Base-by-base conservation (phyloP, 2,888 invertebrate genomes). In the Sialis fuliginosa region DNA sequence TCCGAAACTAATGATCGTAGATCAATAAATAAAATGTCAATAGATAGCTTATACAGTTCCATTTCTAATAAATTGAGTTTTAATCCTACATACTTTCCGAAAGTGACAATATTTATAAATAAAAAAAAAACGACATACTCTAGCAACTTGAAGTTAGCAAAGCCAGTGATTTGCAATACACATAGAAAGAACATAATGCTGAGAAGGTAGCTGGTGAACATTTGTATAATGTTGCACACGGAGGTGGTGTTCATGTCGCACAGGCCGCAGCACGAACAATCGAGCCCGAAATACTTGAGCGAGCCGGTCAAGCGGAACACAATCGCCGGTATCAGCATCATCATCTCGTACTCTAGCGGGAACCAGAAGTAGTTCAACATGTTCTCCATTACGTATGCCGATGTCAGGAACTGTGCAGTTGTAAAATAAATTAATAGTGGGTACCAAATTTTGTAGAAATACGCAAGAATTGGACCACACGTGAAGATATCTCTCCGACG, bases 321-420 rank as follows among this genome's bases (percentile, higher is more conserved):
- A n/a, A 58, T 33, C 48, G 52, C 53, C 0, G 57, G 55, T 6
- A 60, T 40, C 9, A 53, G 46, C 5, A 50, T 47, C 12, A 58
- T 50, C 13, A 57, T 45, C 4, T 49, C 53, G 5, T 52, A 50
- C 53, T 65, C 63, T 42, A 65, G 48, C 5, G 63, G 63, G 48
- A 60, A 60, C 65, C 64, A 65, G 49, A 65, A 64, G 42, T 62
- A 58, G 5, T 55, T 55, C 51, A 62, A 55, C 8, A 62, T 54
- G 37, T 56, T 53, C 54, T 65, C 63, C 52, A 62, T 57, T 22
- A 62, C 35, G 42, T 62, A 60, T n/a, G 56, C 50, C 1, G 58
- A 52, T 6, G 57, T 48, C 7, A 60, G 45, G 48, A 60, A 60
- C 62, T 63, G 51, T 22, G 22, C 22, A 22, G 22, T 22, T 22